These are phyloP conservation scores for Sus cebifrons DNA, from an alignment of 2,797 vertebrate species.

Conservation along the genomic window DNA sequence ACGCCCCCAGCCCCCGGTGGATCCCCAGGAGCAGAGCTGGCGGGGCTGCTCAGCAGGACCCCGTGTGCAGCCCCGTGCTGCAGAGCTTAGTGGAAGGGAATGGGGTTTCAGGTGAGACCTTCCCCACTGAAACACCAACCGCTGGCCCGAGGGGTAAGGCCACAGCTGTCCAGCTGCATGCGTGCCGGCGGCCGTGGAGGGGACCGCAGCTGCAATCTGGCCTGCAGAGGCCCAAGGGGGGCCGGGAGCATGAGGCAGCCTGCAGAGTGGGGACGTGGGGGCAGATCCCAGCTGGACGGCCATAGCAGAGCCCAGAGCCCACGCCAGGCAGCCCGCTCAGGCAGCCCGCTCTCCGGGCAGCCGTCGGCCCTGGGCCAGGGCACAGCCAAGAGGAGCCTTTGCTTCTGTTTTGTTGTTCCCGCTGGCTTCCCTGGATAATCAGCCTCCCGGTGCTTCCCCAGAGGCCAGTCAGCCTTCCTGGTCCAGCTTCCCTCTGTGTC, in stretches of 20 bases:
- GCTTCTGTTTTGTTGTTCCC: too few relatives aligned
- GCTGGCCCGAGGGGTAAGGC: background rate
- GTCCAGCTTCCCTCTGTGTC: background rate
- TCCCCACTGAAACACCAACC: fast-evolving
- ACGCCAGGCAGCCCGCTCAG: background rate
- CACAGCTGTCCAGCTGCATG: fast-evolving
- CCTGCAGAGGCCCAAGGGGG: too few relatives aligned
- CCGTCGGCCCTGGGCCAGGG: slow-evolving; percentile 24
- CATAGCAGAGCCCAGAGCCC: background rate
- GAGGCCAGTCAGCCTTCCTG: fast-evolving
- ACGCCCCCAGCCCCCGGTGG: background rate
- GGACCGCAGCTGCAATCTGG: fast-evolving
- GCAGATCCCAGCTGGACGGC: background rate
- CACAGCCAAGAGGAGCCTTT: background rate
- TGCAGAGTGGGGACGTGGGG: fast-evolving
- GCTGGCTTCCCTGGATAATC: too few relatives aligned
- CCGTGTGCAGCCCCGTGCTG: fast-evolving
- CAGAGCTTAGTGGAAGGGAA: background rate
- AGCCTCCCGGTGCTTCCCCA: background rate
- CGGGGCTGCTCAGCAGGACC: too few relatives aligned
- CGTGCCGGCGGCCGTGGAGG: fast-evolving
- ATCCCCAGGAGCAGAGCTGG: too few relatives aligned
- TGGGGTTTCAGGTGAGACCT: background rate
- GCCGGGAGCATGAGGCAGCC: too few relatives aligned
- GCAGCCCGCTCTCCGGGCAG: background rate